phyloP scores from a whole-genome alignment of 2,113 vertebrate species.

The Semnornis frantzii region DNA sequence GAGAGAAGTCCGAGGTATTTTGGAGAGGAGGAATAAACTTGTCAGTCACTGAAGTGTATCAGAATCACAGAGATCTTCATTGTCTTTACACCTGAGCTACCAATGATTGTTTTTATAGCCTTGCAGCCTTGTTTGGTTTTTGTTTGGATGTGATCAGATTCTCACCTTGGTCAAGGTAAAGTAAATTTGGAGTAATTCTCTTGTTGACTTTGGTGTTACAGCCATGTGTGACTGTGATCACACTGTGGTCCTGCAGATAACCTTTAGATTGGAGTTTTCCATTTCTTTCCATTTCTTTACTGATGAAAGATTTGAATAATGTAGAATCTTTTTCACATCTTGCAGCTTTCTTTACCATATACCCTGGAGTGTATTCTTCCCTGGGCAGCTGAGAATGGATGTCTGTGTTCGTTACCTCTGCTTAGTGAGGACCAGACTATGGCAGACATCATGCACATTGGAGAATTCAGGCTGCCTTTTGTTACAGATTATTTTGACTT shows the following conservation, averaged over 20 bases:
- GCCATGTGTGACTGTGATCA: not conserved
- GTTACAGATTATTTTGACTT: not conserved
- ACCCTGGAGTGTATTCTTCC: not conserved
- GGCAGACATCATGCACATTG: not conserved
- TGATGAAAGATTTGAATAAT: not conserved
- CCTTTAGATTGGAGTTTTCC: not conserved
- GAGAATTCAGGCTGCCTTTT: not conserved
- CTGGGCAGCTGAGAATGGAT: not conserved
- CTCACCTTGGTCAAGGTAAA: not conserved
- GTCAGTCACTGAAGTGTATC: not conserved
- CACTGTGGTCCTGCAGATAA: not conserved
- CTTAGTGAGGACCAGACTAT: not conserved
- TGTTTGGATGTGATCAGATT: not conserved
- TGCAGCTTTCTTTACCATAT: not conserved
- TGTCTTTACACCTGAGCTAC: not conserved
- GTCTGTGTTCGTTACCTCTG: not conserved
- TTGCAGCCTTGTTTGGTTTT: not conserved
- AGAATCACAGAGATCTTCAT: not conserved
- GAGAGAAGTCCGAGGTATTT: not conserved
- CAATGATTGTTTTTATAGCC: not conserved
- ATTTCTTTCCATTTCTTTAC: not conserved
- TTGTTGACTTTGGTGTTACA: not conserved
- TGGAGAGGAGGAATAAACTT: slow-evolving; percentile 7
- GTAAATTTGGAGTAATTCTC: not conserved
- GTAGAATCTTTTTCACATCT: not conserved